Conservation (phyloP, 1,140 invertebrate genomes). For the Babylonia areolata region DNA sequence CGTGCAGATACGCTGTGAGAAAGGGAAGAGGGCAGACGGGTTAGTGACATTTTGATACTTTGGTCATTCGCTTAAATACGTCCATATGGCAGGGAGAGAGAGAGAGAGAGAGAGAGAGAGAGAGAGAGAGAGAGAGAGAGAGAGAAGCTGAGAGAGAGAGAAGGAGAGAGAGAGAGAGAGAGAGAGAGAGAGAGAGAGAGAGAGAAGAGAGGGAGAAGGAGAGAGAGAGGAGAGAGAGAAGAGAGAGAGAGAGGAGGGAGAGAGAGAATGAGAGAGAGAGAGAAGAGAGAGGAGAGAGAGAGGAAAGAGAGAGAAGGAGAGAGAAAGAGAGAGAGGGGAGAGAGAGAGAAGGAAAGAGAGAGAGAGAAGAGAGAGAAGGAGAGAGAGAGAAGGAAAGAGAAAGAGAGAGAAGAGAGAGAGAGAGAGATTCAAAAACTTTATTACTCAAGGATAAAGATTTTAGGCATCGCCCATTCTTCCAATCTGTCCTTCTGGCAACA, state of each 20-base stretch:
- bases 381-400: background rate
- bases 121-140: background rate
- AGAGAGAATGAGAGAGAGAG: background rate
- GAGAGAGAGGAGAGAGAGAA: background rate
- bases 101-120: background rate
- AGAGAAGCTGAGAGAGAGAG: background rate
- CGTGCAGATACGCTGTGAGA: no score
- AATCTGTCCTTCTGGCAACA: no score
- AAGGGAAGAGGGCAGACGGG: no score
- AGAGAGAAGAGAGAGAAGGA: background rate
- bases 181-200: background rate
- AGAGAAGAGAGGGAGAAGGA: slow-evolving; percentile 1
- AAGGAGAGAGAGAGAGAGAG: slow-evolving; percentile 19
- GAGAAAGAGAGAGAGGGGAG: background rate
- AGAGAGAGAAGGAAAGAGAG: background rate
- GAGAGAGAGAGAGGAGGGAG: background rate
- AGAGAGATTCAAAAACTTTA: no score
- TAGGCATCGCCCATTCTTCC: no score
- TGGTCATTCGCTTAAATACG: no score
- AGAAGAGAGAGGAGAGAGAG: background rate
- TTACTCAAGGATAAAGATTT: no score
- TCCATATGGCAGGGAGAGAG: background rate
- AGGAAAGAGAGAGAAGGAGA: background rate
- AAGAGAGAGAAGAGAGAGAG: no score
- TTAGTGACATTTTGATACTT: no score